Conservation (phyloP, 2,888 invertebrate genomes). For the Amaurobius ferox region DNA sequence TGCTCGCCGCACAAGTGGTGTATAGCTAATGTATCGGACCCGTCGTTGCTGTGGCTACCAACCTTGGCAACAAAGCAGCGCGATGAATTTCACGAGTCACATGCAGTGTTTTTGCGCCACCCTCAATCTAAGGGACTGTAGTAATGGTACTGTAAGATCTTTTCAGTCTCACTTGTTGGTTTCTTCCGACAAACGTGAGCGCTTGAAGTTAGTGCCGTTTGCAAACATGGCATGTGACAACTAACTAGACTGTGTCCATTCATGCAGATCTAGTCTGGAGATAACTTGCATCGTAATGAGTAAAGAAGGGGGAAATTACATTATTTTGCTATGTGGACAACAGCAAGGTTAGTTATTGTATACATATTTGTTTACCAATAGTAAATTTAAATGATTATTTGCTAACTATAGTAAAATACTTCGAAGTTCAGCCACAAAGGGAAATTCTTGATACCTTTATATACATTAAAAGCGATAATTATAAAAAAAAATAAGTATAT, state of each 20-base stretch:
- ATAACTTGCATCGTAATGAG: not conserved
- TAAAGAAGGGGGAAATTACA: slow-evolving; percentile 1
- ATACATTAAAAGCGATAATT: no score
- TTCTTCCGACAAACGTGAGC: slow-evolving; percentile 6
- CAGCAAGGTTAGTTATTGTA: slow-evolving; percentile 41
- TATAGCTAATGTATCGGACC: slow-evolving; percentile 10
- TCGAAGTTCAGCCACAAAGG: no score
- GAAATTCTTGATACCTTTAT: no score
- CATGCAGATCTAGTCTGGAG: not conserved
- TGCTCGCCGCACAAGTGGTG: not conserved
- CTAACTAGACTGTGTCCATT: not conserved
- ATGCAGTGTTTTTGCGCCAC: slow-evolving; percentile 40
- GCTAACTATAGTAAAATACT: no score
- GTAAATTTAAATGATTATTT: no score
- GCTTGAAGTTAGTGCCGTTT: slow-evolving; percentile 7
- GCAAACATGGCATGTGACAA: not conserved
- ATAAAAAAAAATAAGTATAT: no score
- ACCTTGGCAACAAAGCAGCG: slow-evolving; percentile 51
- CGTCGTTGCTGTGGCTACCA: slow-evolving; percentile 30
- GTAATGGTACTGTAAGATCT: slow-evolving; percentile 20
- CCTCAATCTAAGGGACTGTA: slow-evolving; percentile 28
- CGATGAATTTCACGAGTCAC: slow-evolving; percentile 33
- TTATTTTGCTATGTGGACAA: slow-evolving; percentile 65
- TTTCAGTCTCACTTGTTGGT: slow-evolving; percentile 61
- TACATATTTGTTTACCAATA: no score